Conservation (phyloP, 2,113 vertebrate species). For the Callocephalon fimbriatum region DNA sequence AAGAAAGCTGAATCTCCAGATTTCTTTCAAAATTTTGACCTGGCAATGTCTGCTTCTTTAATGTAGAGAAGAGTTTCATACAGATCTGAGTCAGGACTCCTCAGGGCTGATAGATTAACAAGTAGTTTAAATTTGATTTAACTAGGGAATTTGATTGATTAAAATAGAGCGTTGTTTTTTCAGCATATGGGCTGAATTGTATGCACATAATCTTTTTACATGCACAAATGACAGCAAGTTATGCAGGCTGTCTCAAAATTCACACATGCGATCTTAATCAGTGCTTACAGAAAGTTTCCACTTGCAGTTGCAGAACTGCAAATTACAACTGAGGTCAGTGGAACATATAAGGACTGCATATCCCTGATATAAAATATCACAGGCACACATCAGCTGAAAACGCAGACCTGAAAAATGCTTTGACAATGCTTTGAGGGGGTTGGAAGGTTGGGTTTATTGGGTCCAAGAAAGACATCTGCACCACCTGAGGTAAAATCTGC, state of each 20-base stretch:
- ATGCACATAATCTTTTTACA: not conserved
- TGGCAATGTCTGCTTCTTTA: not conserved
- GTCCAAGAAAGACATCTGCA: not conserved
- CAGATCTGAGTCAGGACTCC: not conserved
- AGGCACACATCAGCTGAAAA: not conserved
- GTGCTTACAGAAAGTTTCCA: not conserved
- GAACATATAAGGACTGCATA: not conserved
- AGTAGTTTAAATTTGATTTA: not conserved
- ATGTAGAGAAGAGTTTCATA: not conserved
- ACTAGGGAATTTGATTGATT: not conserved
- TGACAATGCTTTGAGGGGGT: not conserved
- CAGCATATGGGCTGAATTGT: not conserved
- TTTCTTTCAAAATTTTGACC: not conserved
- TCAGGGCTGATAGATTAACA: not conserved
- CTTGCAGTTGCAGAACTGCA: not conserved
- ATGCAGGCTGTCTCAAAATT: constrained; percentile 4
- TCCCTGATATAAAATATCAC: not conserved
- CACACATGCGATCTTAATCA: not conserved
- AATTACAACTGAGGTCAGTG: not conserved
- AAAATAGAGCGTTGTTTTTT: not conserved
- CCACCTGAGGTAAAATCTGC: not conserved
- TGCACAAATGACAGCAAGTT: constrained; percentile 24
- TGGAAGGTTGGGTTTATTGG: not conserved
- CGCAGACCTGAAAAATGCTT: not conserved
- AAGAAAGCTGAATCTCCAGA: not conserved